A percentile compares a stretch with the other conserved stretches of the same genome.
phyloP scores from a whole-genome alignment of 2,888 invertebrate genomes.

The Sesamia inferens region DNA sequence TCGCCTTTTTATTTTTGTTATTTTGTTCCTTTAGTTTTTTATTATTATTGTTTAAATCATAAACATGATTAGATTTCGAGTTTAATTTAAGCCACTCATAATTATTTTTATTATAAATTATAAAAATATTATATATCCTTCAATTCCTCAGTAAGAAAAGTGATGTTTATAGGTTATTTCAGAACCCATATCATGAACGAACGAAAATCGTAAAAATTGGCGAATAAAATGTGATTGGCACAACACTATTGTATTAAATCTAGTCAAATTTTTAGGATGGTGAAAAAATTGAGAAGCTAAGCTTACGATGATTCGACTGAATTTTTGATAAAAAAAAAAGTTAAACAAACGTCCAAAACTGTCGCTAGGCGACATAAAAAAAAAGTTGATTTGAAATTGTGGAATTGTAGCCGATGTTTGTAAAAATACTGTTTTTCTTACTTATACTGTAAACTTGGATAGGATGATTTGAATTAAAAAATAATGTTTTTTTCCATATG shows the following conservation, averaged over 20 bases:
- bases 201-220: conserved; percentile 76
- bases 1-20: conserved; percentile 89
- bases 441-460: conserved; percentile 81
- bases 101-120: conserved; percentile 80
- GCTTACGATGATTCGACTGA: conserved; percentile 86
- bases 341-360: conserved; percentile 84
- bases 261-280: conserved; percentile 88
- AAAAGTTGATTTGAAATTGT: conserved; percentile 84
- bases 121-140: conserved; percentile 80
- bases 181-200: conserved; percentile 66
- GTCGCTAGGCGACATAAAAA: conserved; percentile 85
- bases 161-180: conserved; percentile 76
- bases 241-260: conserved; percentile 83
- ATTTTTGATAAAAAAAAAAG: conserved; percentile 78
- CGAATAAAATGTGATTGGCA: conserved; percentile 81
- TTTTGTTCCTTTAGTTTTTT: conserved; percentile 89
- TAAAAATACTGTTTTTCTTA: conserved; percentile 76
- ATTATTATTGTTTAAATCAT: conserved; percentile 88
- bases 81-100: conserved; percentile 78
- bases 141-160: conserved; percentile 85
- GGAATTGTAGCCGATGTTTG: conserved; percentile 85
- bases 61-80: conserved; percentile 78
- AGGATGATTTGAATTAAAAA: conserved; percentile 80
- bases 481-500: conserved; percentile 80
- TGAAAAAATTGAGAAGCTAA: conserved; percentile 77